A percentile compares a stretch with the other conserved stretches of the same genome.
phyloP scores from a whole-genome alignment of 2,888 invertebrate genomes.

The Andrena dorsata region DNA sequence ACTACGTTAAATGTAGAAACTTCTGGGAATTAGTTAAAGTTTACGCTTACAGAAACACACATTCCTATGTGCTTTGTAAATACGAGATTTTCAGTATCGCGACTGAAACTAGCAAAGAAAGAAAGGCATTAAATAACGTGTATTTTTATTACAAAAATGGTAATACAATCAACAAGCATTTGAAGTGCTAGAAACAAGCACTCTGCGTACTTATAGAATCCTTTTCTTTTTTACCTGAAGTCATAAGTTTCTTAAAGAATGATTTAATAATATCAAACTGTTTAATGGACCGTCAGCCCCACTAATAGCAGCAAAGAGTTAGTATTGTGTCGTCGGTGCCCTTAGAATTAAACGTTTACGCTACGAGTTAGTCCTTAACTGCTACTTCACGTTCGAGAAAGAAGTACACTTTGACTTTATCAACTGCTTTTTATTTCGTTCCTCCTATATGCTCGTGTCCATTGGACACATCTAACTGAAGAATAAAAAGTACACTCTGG shows the following conservation, averaged over 20 bases:
- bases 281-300: background rate
- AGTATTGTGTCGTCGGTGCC: constrained; percentile 28
- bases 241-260: background rate
- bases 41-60: constrained; percentile 1
- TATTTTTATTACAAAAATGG: constrained; percentile 39
- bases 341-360: constrained; percentile 27
- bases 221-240: background rate
- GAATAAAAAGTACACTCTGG: constrained; percentile 42
- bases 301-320: constrained; percentile 21
- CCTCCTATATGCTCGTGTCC: constrained; percentile 20
- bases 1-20: background rate
- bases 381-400: constrained; percentile 23
- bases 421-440: constrained; percentile 15
- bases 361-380: constrained; percentile 32
- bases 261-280: background rate
- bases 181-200: background rate
- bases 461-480: constrained; percentile 45
- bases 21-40: constrained; percentile 14
- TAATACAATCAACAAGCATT: constrained; percentile 25
- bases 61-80: background rate
- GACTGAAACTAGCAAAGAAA: background rate
- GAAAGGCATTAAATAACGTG: constrained; percentile 9
- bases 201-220: constrained; percentile 10
- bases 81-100: background rate
- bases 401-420: constrained; percentile 40